These are phyloP conservation scores for Quiscalus mexicanus DNA, from an alignment of 2,113 vertebrate genomes.

Conservation along the genomic window DNA sequence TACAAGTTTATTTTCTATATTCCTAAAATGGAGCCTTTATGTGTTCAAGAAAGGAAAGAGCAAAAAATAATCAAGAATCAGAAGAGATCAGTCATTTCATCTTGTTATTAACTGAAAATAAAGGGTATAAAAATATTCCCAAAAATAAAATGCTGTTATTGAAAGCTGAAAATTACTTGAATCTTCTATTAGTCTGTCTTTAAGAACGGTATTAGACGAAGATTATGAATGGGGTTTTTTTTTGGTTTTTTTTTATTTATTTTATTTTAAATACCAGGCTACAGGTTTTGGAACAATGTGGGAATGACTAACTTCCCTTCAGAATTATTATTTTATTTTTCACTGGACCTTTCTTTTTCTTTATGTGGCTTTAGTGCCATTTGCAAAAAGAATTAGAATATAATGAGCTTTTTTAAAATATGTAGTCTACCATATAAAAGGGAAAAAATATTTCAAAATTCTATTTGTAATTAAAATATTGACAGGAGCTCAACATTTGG, in stretches of 20 bases:
- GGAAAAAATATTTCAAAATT: background rate
- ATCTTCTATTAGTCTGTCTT: background rate
- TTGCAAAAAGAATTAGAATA: background rate
- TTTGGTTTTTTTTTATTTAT: too few relatives aligned
- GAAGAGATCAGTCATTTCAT: background rate
- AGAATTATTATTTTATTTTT: background rate
- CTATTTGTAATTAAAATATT: background rate
- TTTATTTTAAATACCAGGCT: background rate
- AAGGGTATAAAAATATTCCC: background rate
- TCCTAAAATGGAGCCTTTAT: background rate
- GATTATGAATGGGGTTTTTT: background rate
- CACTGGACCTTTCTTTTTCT: background rate
- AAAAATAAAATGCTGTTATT: background rate
- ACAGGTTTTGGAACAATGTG: background rate
- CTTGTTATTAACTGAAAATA: background rate
- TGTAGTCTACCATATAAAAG: rapidly evolving
- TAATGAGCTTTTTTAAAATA: background rate
- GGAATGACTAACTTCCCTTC: background rate
- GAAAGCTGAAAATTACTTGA: background rate
- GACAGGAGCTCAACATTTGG: background rate
- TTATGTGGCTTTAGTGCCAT: background rate
- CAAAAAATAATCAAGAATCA: background rate
- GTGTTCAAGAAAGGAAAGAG: background rate
- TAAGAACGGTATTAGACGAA: background rate
- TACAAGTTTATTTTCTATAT: background rate